Evolutionary conservation across 2,113 vertebrate species (phyloP), one percentile per base, ranked within the genome.

Genomic region (Vulpes vulpes): DNA sequence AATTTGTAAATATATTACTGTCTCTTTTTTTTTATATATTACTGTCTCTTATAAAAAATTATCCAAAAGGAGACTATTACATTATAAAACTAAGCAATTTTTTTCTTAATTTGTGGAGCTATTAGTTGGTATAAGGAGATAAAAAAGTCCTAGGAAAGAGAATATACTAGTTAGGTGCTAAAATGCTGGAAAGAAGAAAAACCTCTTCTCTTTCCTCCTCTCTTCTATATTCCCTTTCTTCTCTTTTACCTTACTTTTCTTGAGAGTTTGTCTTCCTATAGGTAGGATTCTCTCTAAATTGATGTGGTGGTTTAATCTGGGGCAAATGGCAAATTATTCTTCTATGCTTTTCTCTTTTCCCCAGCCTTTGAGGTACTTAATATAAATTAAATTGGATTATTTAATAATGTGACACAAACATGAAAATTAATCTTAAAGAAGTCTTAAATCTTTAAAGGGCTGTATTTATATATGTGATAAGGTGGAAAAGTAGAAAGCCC

Each of bases 381-480:
- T 96, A 20, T 71, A 76, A 91, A 91, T 65, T 84, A 88, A 90
- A 27, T 84, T 94, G 83, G 11, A 3, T 81, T 73, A 59, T 91
- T 91, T 88, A 59, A 71, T 85, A 65, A 23, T 93, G 6, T 81
- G 80, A 74, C 17, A 35, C 69, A 85, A 96, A 83, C 69, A 87
- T 32, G 19, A 94, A 95, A 96, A 81, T 9, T 49, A 90, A 23
- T 73, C 43, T 90, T 89, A 79, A 95, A 92, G 67, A 83, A 78
- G 3, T 87, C 74, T 94, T 94, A 59, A 91, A 43, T 43, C 51
- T 93, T 38, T 76, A 67, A 62, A 84, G n/a, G 6, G 5, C 8
- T 82, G 0, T 94, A 35, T 91, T 95, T 74, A 57, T 97, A 69
- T 91, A 59, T 83, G 16, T 91, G 67, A 73, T 64, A 86, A 95